Evolutionary conservation across 2,888 invertebrate species (phyloP).

Genomic region (Chesias legatella): DNA sequence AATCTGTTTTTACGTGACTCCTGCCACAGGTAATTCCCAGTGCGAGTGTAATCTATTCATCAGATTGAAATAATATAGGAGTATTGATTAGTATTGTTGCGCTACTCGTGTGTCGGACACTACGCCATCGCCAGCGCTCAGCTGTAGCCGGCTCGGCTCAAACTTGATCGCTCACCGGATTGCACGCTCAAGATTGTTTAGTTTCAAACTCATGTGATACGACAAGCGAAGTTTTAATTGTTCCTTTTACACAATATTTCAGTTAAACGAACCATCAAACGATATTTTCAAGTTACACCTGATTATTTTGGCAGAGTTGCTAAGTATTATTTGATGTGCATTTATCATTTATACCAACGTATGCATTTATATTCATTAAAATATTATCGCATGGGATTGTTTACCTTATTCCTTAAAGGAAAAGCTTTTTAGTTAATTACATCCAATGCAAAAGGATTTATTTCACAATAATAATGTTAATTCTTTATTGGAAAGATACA

Average conservation of each 20-base stretch:
- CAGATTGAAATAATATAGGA: background rate
- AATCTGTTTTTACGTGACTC: no score
- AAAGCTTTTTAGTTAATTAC: no score
- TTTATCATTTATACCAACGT: no score
- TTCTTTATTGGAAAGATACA: no score
- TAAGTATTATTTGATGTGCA: no score
- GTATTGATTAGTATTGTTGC: background rate
- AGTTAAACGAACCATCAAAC: conserved; percentile 10
- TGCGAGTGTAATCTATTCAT: no score
- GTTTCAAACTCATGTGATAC: conserved; percentile 26
- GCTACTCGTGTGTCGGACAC: background rate
- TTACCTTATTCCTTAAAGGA: no score
- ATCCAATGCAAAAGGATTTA: no score
- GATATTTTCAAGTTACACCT: conserved; percentile 2
- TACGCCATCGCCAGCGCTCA: conserved; percentile 12
- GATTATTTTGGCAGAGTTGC: background rate
- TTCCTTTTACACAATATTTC: conserved; percentile 21
- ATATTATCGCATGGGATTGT: no score
- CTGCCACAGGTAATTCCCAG: no score
- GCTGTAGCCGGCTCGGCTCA: conserved; percentile 11
- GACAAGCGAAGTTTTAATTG: conserved; percentile 27
- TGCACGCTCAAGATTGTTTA: conserved; percentile 23
- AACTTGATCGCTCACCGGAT: conserved; percentile 13
- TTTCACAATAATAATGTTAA: no score
- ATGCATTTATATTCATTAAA: no score